These are phyloP conservation scores for Neomonachus schauinslandi DNA, from an alignment of 2,113 vertebrate genomes.

Conservation along the genomic window DNA sequence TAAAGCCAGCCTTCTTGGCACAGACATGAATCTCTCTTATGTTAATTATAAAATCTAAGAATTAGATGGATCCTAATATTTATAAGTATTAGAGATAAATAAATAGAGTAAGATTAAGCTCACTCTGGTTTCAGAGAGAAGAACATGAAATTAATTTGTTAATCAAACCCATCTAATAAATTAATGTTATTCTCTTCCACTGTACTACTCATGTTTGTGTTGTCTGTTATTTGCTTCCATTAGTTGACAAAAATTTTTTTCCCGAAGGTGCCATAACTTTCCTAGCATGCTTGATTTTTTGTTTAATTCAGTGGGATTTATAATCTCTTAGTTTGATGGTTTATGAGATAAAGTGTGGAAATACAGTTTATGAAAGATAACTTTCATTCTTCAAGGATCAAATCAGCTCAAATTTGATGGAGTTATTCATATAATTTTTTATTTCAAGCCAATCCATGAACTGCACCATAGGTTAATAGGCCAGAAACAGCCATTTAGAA, in stretches of 20 bases:
- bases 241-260: neutral
- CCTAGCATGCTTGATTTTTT: neutral
- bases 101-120: constrained; percentile 33
- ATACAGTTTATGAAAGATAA: constrained; percentile 18
- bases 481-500: constrained; percentile 13
- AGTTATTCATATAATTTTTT: neutral
- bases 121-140: constrained; percentile 38
- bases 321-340: neutral
- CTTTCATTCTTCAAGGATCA: neutral
- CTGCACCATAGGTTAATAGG: neutral
- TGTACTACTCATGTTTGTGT: neutral
- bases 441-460: neutral
- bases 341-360: neutral
- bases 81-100: neutral
- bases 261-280: neutral
- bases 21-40: neutral
- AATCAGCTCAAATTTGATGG: neutral
- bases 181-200: neutral
- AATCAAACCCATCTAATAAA: neutral
- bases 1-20: neutral
- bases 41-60: neutral
- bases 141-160: constrained; percentile 5
- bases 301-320: neutral
- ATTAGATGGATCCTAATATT: neutral
- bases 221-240: neutral